Percentiles rank a stretch among this genome's conserved stretches.
Conservation (phyloP, 2,797 vertebrate species). For the Spea hammondii region DNA sequence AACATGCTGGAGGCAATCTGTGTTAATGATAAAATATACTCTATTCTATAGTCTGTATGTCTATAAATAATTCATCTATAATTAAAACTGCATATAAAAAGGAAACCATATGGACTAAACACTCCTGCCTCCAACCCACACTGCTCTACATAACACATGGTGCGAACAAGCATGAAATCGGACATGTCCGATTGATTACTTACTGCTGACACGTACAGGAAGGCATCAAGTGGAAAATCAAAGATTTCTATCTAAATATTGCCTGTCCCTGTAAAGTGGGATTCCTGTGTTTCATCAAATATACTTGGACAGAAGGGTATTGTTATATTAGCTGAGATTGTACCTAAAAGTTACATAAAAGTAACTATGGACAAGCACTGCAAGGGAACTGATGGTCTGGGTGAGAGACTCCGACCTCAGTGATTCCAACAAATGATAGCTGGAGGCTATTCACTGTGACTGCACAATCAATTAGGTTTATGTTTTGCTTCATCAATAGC, state of each 20-base stretch:
- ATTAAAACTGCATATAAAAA: not conserved
- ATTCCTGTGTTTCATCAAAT: not conserved
- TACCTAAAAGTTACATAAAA: no score
- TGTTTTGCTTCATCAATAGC: constrained; percentile 30
- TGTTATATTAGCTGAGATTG: not conserved
- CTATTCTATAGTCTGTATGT: not conserved
- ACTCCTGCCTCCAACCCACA: not conserved
- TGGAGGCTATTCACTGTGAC: constrained; percentile 16
- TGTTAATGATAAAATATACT: not conserved
- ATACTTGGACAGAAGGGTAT: not conserved
- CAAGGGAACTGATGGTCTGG: not conserved
- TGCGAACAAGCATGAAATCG: constrained; percentile 70
- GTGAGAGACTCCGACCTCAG: not conserved
- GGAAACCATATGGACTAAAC: not conserved
- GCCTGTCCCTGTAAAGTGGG: not conserved
- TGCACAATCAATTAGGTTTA: constrained; percentile 38
- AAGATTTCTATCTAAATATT: constrained; percentile 46
- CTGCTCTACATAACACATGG: constrained; percentile 57
- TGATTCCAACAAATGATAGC: constrained; percentile 24
- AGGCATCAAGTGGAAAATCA: constrained; percentile 61
- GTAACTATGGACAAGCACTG: no score
- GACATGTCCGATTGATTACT: constrained; percentile 72
- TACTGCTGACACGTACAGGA: constrained; percentile 56
- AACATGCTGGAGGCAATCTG: not conserved
- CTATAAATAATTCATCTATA: not conserved